A percentile compares a stretch with the other conserved stretches of the same genome.
These are phyloP conservation scores for Coleophora deauratella DNA, from an alignment of 2,888 invertebrate species.

Conservation along the genomic window DNA sequence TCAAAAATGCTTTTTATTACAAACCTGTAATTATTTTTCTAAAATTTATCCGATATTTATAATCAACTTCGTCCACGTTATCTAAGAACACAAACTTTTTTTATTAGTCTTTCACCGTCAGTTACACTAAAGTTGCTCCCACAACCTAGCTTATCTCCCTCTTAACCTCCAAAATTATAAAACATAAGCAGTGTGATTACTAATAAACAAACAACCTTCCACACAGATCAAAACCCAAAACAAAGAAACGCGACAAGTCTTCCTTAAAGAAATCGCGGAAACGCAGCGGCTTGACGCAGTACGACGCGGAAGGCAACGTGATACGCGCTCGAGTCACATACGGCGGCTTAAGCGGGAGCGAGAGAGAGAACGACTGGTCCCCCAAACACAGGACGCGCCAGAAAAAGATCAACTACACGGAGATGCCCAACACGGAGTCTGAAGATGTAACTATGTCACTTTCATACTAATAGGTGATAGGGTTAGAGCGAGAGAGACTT, in stretches of 20 bases:
- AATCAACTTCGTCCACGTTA: no score
- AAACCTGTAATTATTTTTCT: no score
- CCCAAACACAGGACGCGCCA: constrained; percentile 81
- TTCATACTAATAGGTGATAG: no score
- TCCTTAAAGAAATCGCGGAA: constrained; percentile 25
- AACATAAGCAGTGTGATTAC: no score
- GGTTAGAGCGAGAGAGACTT: background rate
- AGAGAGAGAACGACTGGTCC: constrained; percentile 70
- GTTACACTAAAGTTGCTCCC: no score
- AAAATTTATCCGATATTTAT: no score
- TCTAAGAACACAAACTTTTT: no score
- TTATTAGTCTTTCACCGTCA: no score
- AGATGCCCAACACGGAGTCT: constrained; percentile 82
- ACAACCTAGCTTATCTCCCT: no score
- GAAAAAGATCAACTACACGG: constrained; percentile 84
- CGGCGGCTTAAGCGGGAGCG: constrained; percentile 70
- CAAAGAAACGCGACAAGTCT: constrained; percentile 25
- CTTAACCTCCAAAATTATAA: no score
- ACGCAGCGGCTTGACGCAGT: constrained; percentile 42
- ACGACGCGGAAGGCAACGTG: constrained; percentile 54
- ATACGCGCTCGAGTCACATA: constrained; percentile 65
- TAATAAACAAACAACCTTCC: no score
- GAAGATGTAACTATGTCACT: constrained; percentile 74
- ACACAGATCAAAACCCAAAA: constrained; percentile 26
- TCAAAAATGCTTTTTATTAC: no score